Conservation (phyloP, 1,140 invertebrate species). For the Coenobita brevimanus region DNA sequence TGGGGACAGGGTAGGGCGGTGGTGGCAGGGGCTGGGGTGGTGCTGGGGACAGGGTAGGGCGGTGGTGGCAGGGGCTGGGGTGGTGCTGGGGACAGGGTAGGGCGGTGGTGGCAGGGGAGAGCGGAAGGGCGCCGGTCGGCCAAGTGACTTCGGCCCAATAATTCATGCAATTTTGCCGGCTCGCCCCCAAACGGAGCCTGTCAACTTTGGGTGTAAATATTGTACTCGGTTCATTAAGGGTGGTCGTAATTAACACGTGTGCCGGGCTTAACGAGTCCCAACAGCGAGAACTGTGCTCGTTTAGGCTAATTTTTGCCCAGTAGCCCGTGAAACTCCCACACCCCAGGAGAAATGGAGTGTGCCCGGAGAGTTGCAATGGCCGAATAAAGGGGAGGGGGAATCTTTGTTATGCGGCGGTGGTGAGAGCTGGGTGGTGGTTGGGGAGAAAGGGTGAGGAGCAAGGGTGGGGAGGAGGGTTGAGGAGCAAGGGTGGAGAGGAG, state of each 20-base stretch:
- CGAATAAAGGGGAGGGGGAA: slow-evolving; percentile 60
- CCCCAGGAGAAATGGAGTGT: slow-evolving; percentile 58
- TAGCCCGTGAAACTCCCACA: slow-evolving; percentile 65
- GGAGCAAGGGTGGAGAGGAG: background rate
- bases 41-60: too few relatives aligned
- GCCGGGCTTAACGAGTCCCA: slow-evolving; percentile 66
- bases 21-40: too few relatives aligned
- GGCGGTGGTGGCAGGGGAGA: too few relatives aligned
- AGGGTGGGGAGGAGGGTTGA: background rate
- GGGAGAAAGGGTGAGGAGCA: background rate
- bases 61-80: too few relatives aligned
- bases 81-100: too few relatives aligned
- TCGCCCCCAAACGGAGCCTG: slow-evolving; percentile 59
- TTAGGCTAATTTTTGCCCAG: slow-evolving; percentile 64
- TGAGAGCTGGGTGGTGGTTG: background rate
- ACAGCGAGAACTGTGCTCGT: slow-evolving; percentile 66
- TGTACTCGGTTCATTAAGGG: slow-evolving; percentile 67
- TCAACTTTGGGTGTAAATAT: slow-evolving; percentile 67
- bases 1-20: too few relatives aligned
- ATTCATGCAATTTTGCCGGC: too few relatives aligned
- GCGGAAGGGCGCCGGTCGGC: too few relatives aligned
- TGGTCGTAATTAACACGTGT: slow-evolving; percentile 67
- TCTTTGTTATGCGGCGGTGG: slow-evolving; percentile 44
- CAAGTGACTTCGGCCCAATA: too few relatives aligned
- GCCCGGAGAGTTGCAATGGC: slow-evolving; percentile 58